Evolutionary conservation across 2,113 vertebrate genomes (phyloP), one percentile per base, ranked within the genome.

Genomic region (Caranx ignobilis): DNA sequence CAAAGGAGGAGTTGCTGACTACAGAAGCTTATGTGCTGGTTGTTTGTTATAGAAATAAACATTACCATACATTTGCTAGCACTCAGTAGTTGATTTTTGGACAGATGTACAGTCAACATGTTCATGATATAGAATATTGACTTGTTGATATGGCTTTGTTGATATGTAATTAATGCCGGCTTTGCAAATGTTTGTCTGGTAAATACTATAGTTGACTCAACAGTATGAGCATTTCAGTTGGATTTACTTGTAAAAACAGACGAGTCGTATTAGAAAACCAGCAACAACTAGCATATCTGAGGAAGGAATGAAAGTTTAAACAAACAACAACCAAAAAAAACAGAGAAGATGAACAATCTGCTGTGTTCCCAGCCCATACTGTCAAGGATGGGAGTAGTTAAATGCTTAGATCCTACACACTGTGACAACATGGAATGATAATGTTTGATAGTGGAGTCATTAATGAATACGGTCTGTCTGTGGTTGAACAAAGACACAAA

Each of bases 161-260:
- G 9, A 41, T 71, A 13, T 34, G 32, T 9, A 19, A 74, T 65
- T 71, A 60, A 5, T 56, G 45, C 37, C 76, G 66, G 37, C 47
- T 71, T 67, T 47, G 55, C 39, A 76, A 66, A 57, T 72, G 37
- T 66, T 54, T 66, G 21, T n/a, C 13, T 12, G 11, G 47, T 32
- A 62, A 21, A 67, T 50, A 66, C 32, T 41, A 10, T 2, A 15
- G 55, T 26, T 66, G 21, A 15, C 26, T 64, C 21, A 56, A 21
- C 48, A 47, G 19, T 15, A 39, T 39, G 11, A 52, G 6, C 2
- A 32, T 21, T 63, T 50, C 13, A 41, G 2, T 39, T 21, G 2
- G 18, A 57, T 62, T 68, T 68, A 18, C 68, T 66, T 31, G 2
- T 21, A 26, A 77, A 61, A 73, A 52, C 3, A 2, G 12, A 34